phyloP scores from a whole-genome alignment of 2,113 vertebrate genomes.

The Ibidorhyncha struthersii region DNA sequence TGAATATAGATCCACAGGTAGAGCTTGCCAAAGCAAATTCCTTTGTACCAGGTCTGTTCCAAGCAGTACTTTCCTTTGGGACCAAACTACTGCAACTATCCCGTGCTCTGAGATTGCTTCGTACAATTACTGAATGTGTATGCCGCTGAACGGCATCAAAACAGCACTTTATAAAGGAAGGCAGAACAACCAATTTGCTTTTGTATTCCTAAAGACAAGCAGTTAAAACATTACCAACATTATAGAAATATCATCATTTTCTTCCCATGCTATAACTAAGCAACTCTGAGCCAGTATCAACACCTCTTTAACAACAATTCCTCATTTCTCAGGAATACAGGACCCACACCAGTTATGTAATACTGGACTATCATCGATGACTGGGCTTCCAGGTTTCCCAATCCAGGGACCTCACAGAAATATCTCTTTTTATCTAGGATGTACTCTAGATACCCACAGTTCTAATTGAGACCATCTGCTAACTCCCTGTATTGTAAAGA shows the following conservation, averaged over 20 bases:
- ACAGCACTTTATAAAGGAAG: neutral
- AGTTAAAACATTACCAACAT: neutral
- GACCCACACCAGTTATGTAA: neutral
- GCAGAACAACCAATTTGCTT: neutral
- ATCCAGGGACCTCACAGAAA: neutral
- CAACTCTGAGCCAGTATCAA: neutral
- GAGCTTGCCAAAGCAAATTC: neutral
- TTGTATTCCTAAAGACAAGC: neutral
- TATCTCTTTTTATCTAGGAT: neutral
- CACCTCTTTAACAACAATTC: neutral
- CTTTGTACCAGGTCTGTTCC: neutral
- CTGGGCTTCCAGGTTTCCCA: neutral
- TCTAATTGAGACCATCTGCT: neutral
- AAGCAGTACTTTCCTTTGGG: neutral
- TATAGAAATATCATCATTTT: neutral
- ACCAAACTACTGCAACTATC: neutral
- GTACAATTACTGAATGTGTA: accelerated
- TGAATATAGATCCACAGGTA: neutral
- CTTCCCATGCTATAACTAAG: neutral
- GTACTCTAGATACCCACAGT: neutral
- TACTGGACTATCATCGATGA: neutral
- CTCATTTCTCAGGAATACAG: neutral
- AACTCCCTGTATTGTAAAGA: neutral
- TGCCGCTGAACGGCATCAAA: neutral
- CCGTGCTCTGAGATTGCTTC: neutral